Conservation (phyloP, 2,797 vertebrate genomes). For the Decapterus maruadsi region DNA sequence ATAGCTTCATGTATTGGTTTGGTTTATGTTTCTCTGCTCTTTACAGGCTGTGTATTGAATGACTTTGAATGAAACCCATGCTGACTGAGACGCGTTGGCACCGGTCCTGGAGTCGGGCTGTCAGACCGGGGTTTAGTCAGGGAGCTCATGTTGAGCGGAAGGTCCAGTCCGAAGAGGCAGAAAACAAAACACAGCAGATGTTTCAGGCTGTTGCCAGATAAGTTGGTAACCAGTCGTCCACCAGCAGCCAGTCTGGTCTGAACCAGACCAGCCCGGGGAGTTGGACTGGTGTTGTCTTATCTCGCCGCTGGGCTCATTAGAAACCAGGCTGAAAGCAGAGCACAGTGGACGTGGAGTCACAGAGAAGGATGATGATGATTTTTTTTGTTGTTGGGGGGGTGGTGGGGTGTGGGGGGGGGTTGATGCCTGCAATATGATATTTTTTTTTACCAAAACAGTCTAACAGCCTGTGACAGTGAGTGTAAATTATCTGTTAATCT, state of each 20-base stretch:
- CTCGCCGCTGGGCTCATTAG: constrained; percentile 46
- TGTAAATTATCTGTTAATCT: neutral
- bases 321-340: constrained; percentile 34
- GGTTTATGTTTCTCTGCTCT: too few species aligned
- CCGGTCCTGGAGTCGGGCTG: constrained; percentile 31
- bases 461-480: constrained; percentile 2
- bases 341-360: constrained; percentile 13
- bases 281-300: constrained; percentile 37
- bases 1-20: neutral
- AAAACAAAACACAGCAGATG: constrained; percentile 72
- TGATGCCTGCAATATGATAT: neutral
- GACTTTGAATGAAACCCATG: neutral
- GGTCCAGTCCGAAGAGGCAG: constrained; percentile 46
- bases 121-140: constrained; percentile 30
- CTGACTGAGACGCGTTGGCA: constrained; percentile 28
- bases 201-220: constrained; percentile 62
- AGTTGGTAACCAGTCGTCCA: constrained; percentile 59
- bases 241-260: constrained; percentile 46
- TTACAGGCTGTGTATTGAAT: constrained; percentile 12
- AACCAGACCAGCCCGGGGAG: constrained; percentile 23
- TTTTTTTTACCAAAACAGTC: neutral
- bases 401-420: too few species aligned
- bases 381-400: too few species aligned
- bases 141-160: constrained; percentile 43
- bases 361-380: neutral